These are phyloP conservation scores for Argyresthia goedartella DNA, from an alignment of 2,888 invertebrate species.

Conservation along the genomic window DNA sequence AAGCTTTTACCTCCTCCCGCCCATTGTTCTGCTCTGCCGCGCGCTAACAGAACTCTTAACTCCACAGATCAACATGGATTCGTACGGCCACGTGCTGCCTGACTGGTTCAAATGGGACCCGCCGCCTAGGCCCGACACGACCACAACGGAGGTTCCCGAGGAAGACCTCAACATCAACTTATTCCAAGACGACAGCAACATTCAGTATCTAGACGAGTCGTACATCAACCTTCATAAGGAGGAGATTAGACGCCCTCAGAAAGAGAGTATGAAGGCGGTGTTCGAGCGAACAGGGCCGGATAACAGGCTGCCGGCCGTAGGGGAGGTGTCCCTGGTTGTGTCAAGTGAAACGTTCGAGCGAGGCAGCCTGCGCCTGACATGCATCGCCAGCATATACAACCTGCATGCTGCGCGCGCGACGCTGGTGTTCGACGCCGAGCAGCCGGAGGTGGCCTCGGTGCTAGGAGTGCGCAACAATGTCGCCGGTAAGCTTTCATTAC, in stretches of 20 bases:
- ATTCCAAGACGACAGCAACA: conserved; percentile 56
- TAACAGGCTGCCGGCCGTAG: conserved; percentile 49
- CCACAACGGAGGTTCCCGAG: conserved; percentile 49
- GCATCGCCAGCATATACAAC: conserved; percentile 77
- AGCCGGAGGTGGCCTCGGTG: conserved; percentile 81
- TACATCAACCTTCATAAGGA: conserved; percentile 60
- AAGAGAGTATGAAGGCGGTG: conserved; percentile 41
- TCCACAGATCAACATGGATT: conserved; percentile 52
- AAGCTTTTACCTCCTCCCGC: conserved; percentile 21
- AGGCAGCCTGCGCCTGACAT: conserved; percentile 75
- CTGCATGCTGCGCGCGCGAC: conserved; percentile 75
- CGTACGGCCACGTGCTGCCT: conserved; percentile 48
- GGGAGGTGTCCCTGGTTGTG: conserved; percentile 73
- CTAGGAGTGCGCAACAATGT: conserved; percentile 77
- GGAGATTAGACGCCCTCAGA: conserved; percentile 53
- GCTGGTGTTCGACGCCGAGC: conserved; percentile 78
- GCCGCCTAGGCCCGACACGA: conserved; percentile 47
- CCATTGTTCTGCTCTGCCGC: background rate
- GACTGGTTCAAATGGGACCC: conserved; percentile 65
- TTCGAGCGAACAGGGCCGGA: conserved; percentile 56
- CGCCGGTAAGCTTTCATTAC: conserved; percentile 51
- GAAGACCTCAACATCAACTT: conserved; percentile 53
- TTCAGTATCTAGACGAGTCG: conserved; percentile 59
- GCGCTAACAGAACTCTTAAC: conserved; percentile 13
- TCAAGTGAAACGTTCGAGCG: conserved; percentile 74